Percentiles rank a stretch among this genome's conserved stretches.
Evolutionary conservation across 1,140 invertebrate genomes (phyloP).

Genomic region (Wasmannia auropunctata): DNA sequence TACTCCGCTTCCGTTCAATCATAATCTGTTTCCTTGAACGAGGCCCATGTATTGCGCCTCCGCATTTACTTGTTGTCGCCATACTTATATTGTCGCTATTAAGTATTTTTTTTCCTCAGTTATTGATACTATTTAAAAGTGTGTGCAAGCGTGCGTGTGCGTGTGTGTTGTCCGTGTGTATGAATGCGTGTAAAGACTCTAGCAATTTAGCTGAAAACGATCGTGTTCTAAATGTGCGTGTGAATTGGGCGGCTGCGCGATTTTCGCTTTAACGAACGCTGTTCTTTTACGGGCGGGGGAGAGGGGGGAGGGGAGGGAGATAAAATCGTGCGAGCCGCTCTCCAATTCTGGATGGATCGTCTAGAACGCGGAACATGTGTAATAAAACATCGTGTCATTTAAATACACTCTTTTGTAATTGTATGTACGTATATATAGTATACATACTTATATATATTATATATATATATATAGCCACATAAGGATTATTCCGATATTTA

Average conservation of each 20-base stretch:
- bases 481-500: constrained; percentile 70
- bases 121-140: constrained; percentile 63
- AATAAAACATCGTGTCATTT: constrained; percentile 62
- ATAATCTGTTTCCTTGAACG: constrained; percentile 42
- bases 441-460: constrained; percentile 39
- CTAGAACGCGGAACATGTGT: constrained; percentile 56
- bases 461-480: constrained; percentile 35
- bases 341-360: background rate
- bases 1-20: constrained; percentile 45
- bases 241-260: background rate
- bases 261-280: constrained; percentile 12
- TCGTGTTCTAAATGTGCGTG: constrained; percentile 7
- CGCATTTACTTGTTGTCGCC: constrained; percentile 68
- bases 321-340: background rate
- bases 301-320: background rate
- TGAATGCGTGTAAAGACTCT: constrained; percentile 65
- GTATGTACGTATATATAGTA: constrained; percentile 62
- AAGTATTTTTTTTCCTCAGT: constrained; percentile 62
- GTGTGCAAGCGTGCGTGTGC: background rate
- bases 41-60: constrained; percentile 34
- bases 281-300: background rate
- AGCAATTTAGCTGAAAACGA: constrained; percentile 65
- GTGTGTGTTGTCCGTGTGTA: constrained; percentile 33
- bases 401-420: constrained; percentile 59
- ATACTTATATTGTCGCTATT: constrained; percentile 63